Conservation (phyloP, 2,797 vertebrate species). For the Eurystomus glaucurus region DNA sequence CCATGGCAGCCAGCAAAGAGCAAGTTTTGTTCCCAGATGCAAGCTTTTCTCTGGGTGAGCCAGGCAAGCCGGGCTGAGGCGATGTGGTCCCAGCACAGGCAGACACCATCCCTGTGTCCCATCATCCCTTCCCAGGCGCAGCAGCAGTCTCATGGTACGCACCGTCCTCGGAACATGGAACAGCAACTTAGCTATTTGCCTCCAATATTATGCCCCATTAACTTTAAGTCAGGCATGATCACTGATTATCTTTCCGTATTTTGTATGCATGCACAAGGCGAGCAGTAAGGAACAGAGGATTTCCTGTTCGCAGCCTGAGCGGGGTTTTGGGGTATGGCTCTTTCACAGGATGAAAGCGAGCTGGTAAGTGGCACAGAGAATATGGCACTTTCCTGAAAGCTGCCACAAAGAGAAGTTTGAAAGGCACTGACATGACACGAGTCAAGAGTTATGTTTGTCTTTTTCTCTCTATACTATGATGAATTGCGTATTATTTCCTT, state of each 20-base stretch:
- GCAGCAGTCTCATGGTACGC: not conserved
- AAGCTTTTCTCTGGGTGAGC: not conserved
- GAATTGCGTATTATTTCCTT: conserved; percentile 79
- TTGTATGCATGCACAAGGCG: conserved; percentile 15
- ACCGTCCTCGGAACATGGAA: not conserved
- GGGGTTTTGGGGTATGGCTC: conserved; percentile 2
- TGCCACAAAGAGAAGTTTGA: conserved; percentile 63
- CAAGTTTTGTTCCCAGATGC: not conserved
- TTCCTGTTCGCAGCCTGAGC: not conserved
- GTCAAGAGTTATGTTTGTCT: conserved; percentile 67
- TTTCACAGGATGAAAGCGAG: conserved; percentile 32
- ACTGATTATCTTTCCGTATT: conserved; percentile 70
- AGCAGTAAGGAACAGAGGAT: conserved; percentile 49
- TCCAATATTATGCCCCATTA: conserved; percentile 61
- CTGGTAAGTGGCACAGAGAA: conserved; percentile 26
- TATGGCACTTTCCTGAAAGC: conserved; percentile 1
- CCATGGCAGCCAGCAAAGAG: not conserved
- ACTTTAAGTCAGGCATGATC: conserved; percentile 71
- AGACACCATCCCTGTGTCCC: fast-evolving
- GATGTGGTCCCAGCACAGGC: not conserved
- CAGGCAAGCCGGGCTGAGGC: not conserved
- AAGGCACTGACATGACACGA: conserved; percentile 58
- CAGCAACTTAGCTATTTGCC: not conserved
- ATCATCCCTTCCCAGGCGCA: not conserved
- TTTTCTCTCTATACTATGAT: conserved; percentile 72